These are phyloP conservation scores for Rhyzopertha dominica DNA, from an alignment of 1,140 invertebrate genomes.

Conservation along the genomic window DNA sequence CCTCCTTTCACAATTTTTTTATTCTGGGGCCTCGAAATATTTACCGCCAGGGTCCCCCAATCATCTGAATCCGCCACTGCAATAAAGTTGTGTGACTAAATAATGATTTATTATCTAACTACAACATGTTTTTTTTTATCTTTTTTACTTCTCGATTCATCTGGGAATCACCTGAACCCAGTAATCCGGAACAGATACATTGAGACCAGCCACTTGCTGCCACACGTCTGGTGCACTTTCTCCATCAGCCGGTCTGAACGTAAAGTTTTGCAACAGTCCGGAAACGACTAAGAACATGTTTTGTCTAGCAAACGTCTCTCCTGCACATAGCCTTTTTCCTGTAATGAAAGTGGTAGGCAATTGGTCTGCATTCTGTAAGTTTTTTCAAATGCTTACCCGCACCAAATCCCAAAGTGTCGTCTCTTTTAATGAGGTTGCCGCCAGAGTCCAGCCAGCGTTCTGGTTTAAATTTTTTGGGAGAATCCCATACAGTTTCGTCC, in stretches of 20 bases:
- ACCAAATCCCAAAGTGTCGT: conserved; percentile 46
- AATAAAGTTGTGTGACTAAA: no score
- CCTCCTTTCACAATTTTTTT: no score
- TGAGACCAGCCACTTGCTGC: no score
- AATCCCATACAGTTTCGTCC: conserved; percentile 51
- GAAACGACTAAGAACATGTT: conserved; percentile 61
- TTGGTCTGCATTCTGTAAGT: background rate
- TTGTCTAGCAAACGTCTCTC: conserved; percentile 66
- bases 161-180: no score
- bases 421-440: conserved; percentile 45
- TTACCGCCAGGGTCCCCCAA: no score
- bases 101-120: no score
- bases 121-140: no score
- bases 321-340: conserved; percentile 67
- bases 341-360: conserved; percentile 18
- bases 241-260: conserved; percentile 28
- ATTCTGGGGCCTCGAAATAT: no score
- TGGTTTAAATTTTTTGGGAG: conserved; percentile 55
- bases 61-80: no score
- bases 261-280: conserved; percentile 61
- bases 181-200: no score
- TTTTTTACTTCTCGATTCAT: no score
- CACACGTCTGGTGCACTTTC: no score
- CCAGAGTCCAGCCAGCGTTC: conserved; percentile 53
- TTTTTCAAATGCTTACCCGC: conserved; percentile 41